A percentile compares a stretch with the other conserved stretches of the same genome.
Evolutionary conservation across 2,888 invertebrate species (phyloP).

Genomic region (Capitulum mitella): DNA sequence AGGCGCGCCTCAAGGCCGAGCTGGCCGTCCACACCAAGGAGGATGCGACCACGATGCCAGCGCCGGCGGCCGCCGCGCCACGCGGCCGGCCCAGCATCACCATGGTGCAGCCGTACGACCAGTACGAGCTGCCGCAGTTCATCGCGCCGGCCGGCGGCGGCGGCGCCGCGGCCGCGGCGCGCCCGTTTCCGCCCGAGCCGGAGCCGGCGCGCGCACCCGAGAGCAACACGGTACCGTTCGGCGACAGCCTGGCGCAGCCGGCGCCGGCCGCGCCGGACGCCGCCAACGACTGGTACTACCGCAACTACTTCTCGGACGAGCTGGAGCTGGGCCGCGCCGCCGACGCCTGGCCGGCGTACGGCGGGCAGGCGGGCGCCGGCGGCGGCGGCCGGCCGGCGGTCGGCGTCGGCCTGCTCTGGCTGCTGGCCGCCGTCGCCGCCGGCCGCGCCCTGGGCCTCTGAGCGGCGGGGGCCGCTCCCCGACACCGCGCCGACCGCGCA

Average conservation of each 20-base stretch:
- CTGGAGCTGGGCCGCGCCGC: neutral
- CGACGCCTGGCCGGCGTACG: neutral
- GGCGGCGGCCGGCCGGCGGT: neutral
- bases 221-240: conserved; percentile 7
- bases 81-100: conserved; percentile 7
- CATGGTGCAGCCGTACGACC: conserved; percentile 15
- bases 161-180: too few relatives aligned
- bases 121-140: neutral
- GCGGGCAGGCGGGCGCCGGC: neutral
- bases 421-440: neutral
- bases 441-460: neutral
- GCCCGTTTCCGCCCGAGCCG: neutral
- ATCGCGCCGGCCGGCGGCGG: conserved; percentile 1
- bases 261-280: neutral
- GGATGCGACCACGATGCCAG: neutral
- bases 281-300: conserved; percentile 18
- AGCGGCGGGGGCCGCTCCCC: neutral
- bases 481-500: neutral
- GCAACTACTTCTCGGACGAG: conserved; percentile 11
- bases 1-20: neutral
- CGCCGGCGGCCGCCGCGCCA: neutral
- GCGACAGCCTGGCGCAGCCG: neutral
- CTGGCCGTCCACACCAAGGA: neutral
- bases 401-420: neutral
- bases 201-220: conserved; percentile 15